Base-by-base conservation (phyloP, 2,797 vertebrate genomes). In the Poecilia wingei region DNA sequence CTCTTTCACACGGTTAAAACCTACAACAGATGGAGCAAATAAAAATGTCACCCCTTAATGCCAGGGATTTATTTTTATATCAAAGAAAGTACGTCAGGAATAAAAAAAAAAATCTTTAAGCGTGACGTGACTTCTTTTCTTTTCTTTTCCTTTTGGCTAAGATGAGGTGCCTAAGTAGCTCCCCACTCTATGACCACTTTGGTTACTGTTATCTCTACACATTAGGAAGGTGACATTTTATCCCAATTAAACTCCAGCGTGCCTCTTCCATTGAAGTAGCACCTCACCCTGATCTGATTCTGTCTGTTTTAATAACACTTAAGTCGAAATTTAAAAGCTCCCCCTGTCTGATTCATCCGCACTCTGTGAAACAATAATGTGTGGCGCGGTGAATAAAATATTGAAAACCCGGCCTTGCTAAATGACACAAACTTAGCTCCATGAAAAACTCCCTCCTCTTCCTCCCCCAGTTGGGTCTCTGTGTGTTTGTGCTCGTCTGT, bases 281-380 rank as follows among this genome's bases (percentile, higher is more conserved):
- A 71, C 77, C 86, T 85, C 10, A 1, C 71, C 82, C 81, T 81
- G 85, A 89, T 93, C 79, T 59, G 77, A 91, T 90, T 90, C 80
- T 82, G 80, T 90, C 87, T 76, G 71, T 53, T 87, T 83, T 89
- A 90, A 93, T 85, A 81, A 89, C 85, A 93, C 91, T 83, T 86
- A 87, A 92, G 88, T 84, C 90, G 89, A 92, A 92, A 91, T 92
- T 86, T 90, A 93, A 94, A 94, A 91, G 92, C 89, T 91, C 92
- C 86, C 79, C 91, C 83, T 83, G 88, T 91, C 93, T 90, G 84
- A 88, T 93, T 91, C 88, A 92, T 90, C 81, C 86, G 77, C 86
- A 79, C 74, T 55, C 74, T 75, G 85, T 75, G 71, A 89, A 87
- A 91, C 76, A 78, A 83, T 91, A 89, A 93, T 90, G 88, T 86